Conservation (phyloP, 2,113 vertebrate genomes). For the Apodemus speciosus region DNA sequence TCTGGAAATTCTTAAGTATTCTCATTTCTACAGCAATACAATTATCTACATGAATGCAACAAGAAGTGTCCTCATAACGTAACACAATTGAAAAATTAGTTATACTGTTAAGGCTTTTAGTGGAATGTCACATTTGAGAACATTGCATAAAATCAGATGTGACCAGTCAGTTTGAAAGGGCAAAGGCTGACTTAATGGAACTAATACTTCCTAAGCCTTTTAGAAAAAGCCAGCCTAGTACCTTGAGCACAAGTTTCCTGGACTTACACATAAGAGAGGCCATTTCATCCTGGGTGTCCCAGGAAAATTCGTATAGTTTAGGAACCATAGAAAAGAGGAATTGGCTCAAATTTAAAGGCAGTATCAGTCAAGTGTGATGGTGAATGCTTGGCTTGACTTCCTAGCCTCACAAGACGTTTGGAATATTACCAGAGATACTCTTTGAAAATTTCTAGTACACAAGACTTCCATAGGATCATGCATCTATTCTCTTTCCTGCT, state of each 20-base stretch:
- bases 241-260: background rate
- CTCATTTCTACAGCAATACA: conserved; percentile 1
- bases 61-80: background rate
- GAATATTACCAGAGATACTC: background rate
- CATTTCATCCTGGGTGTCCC: background rate
- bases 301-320: background rate
- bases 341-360: background rate
- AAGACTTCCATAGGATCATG: background rate
- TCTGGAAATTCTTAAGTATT: background rate
- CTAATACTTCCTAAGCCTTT: background rate
- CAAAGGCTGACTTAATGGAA: background rate
- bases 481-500: background rate
- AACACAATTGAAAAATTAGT: conserved; percentile 31
- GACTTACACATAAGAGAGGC: background rate
- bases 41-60: conserved; percentile 1
- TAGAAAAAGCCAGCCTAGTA: background rate
- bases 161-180: background rate
- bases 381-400: background rate
- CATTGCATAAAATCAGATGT: background rate
- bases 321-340: background rate
- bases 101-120: background rate
- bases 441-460: background rate
- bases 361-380: background rate
- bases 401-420: background rate
- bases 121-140: background rate